These are phyloP conservation scores for Desmophyllum pertusum DNA, from an alignment of 92 coral and sea anemone genomes.

Conservation along the genomic window DNA sequence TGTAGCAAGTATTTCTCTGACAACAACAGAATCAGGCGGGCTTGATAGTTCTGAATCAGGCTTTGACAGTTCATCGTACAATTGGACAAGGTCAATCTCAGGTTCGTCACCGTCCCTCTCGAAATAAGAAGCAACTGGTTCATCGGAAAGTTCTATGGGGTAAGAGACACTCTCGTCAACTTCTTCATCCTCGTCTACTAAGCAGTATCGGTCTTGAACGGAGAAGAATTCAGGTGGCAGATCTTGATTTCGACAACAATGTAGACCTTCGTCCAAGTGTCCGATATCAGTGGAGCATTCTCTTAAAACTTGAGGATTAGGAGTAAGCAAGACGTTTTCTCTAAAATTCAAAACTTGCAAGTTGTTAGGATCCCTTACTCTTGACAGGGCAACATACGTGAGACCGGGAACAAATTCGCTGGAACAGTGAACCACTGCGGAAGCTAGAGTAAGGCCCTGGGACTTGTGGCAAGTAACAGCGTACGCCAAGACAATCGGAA, in stretches of 20 bases:
- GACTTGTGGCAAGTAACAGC: conserved; percentile 59
- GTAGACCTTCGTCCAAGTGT: conserved; percentile 10
- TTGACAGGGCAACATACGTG: conserved; percentile 47
- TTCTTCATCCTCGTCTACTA: conserved; percentile 2
- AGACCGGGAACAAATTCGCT: conserved; percentile 66
- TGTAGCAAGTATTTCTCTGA: conserved; percentile 1
- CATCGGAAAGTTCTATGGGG: conserved; percentile 1
- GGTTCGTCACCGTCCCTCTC: conserved; percentile 18
- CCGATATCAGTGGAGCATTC: conserved; percentile 29
- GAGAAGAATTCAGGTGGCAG: background rate
- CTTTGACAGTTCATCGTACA: conserved; percentile 17
- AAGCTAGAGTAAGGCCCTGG: conserved; percentile 55
- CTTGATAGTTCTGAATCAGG: conserved; percentile 27
- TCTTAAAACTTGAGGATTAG: conserved; percentile 3
- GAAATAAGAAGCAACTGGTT: conserved; percentile 16
- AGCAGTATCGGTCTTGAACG: background rate
- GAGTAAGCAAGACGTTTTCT: conserved; percentile 21
- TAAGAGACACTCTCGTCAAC: background rate
- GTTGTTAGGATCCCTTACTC: conserved; percentile 34
- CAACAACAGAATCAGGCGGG: conserved; percentile 16
- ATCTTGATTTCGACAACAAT: conserved; percentile 41
- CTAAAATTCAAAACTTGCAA: conserved; percentile 46
- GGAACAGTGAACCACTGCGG: conserved; percentile 59
- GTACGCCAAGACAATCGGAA: conserved; percentile 35
- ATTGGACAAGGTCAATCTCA: conserved; percentile 16